Evolutionary conservation across 2,888 invertebrate species (phyloP).

Genomic region (Metalampra italica): DNA sequence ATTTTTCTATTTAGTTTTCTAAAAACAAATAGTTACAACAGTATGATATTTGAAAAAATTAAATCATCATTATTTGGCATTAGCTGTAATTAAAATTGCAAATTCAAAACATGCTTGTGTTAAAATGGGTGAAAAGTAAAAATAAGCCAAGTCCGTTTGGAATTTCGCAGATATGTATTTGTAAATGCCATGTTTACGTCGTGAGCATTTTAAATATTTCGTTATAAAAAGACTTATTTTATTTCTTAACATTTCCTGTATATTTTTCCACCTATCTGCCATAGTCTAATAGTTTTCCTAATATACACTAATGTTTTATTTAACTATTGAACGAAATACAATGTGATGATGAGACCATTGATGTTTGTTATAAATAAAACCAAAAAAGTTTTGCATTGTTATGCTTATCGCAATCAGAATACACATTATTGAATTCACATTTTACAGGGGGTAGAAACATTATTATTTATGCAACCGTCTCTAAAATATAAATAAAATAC

Average conservation of each 20-base stretch:
- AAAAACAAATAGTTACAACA: too few species aligned
- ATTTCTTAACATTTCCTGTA: background rate
- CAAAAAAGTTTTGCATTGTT: conserved; percentile 46
- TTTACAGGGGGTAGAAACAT: conserved; percentile 17
- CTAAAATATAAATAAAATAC: too few species aligned
- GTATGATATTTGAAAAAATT: too few species aligned
- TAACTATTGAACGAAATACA: conserved; percentile 14
- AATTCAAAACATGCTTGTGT: too few species aligned
- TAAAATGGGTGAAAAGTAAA: too few species aligned
- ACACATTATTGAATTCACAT: background rate
- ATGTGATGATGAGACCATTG: conserved; percentile 75
- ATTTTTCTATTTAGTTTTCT: too few species aligned
- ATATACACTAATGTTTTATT: background rate
- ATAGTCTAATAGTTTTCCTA: too few species aligned
- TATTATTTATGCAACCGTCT: conserved; percentile 8
- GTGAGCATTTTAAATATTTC: too few species aligned
- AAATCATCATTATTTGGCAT: too few species aligned
- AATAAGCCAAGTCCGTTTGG: background rate
- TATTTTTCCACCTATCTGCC: background rate
- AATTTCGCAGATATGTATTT: background rate
- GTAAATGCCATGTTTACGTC: background rate
- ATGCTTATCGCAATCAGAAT: conserved; percentile 11
- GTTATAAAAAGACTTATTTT: background rate
- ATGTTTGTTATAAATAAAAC: conserved; percentile 47
- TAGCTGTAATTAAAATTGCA: too few species aligned